A percentile compares a stretch with the other conserved stretches of the same genome.
Evolutionary conservation across 2,888 invertebrate species (phyloP).

Genomic region (Spodoptera littoralis): DNA sequence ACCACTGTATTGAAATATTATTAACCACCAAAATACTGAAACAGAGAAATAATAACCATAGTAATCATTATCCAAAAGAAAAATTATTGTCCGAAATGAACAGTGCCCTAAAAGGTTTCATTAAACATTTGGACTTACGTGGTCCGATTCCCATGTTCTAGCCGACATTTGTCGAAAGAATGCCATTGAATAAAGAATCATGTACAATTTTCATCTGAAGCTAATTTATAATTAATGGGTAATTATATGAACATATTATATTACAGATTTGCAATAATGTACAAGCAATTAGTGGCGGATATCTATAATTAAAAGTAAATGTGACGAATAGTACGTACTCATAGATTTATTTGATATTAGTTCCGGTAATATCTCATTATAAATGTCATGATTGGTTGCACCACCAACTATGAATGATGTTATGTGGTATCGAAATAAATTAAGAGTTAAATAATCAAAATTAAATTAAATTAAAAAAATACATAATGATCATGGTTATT

Average conservation of each 20-base stretch:
- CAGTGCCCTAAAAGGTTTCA: not conserved
- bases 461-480: too few relatives aligned
- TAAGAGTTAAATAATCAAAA: too few relatives aligned
- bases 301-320: too few relatives aligned
- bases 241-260: constrained; percentile 30
- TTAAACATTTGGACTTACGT: constrained; percentile 16
- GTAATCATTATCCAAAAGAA: too few relatives aligned
- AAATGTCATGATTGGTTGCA: too few relatives aligned
- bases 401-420: too few relatives aligned
- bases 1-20: constrained; percentile 18
- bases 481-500: too few relatives aligned
- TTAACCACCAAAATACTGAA: constrained; percentile 26
- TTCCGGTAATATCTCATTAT: too few relatives aligned
- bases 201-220: constrained; percentile 16
- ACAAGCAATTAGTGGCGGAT: constrained; percentile 3
- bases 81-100: too few relatives aligned
- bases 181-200: constrained; percentile 2
- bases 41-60: constrained; percentile 4
- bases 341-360: too few relatives aligned
- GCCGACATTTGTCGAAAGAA: constrained; percentile 7
- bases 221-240: constrained; percentile 27
- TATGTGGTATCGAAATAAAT: too few relatives aligned
- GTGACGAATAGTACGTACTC: too few relatives aligned
- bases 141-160: constrained; percentile 22
- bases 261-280: constrained; percentile 25